Percentiles rank a stretch among this genome's conserved stretches.
Evolutionary conservation across 2,113 vertebrate species (phyloP).

Genomic region (Macquaria australasica): DNA sequence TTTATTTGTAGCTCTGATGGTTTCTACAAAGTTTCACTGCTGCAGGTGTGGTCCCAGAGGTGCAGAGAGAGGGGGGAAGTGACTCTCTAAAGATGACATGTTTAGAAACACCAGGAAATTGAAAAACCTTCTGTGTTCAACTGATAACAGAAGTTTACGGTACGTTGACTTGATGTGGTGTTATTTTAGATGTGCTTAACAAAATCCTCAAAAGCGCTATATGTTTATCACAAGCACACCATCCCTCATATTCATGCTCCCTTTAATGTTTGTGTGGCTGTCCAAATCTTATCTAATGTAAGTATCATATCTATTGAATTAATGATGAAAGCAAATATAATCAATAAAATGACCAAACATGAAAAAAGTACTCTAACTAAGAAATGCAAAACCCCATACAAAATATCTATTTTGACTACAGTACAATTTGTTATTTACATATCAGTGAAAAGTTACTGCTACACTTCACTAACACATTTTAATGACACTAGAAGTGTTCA

Average conservation of each 20-base stretch:
- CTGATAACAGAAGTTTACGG: slow-evolving; percentile 8
- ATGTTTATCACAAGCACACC: too few species aligned
- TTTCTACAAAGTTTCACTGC: slow-evolving; percentile 44
- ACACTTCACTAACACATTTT: neutral
- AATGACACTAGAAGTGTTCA: neutral
- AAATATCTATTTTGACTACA: neutral
- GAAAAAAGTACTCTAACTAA: neutral
- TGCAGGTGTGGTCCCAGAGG: slow-evolving; percentile 54
- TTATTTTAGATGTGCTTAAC: neutral
- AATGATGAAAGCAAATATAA: neutral
- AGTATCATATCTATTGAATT: neutral
- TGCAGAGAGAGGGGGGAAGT: neutral
- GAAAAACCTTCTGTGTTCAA: slow-evolving; percentile 6
- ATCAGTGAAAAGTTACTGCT: neutral
- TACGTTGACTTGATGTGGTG: neutral
- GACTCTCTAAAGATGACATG: slow-evolving; percentile 5
- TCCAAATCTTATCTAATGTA: neutral
- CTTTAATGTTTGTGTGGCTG: neutral
- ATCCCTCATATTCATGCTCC: neutral
- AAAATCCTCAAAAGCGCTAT: slow-evolving; percentile 8
- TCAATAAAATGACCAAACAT: neutral
- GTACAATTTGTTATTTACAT: neutral
- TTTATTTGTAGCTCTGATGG: slow-evolving; percentile 24
- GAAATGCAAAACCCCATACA: neutral
- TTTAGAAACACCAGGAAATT: slow-evolving; percentile 42